Evolutionary conservation across 1,140 invertebrate species (phyloP), one percentile per base, ranked within the genome.

Genomic region (Delia radicum): DNA sequence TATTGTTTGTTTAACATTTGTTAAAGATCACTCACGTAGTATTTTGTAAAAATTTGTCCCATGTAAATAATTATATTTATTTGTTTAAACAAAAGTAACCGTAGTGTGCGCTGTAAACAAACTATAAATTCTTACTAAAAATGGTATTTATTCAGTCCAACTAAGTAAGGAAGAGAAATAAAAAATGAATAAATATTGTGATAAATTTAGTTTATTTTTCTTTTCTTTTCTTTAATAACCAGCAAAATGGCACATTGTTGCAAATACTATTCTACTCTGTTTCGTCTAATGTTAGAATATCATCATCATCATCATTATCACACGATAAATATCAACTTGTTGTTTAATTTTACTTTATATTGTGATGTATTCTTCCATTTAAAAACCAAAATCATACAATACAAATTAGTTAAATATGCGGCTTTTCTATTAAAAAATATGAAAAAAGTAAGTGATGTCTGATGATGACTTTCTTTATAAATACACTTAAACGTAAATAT

Each of bases 81-180:
- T 55, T 55, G 48, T 55, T 55, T 55, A 55, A 55, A 55, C 21
- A 55, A 55, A 55, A 8, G 4, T 21, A 55, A 55, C 48, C 48
- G 48, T 55, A 3, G 7, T 55, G 48, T 55, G 48, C 8, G 48
- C 18, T 55, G 8, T 55, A 55, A 55, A 55, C 48, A 55, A 55
- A 55, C 48, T 55, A 55, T 55, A 55, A 55, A 55, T 55, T 55
- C n/a, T 55, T 55, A 55, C 48, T 55, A 55, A 55, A 21, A 55
- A 55, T 21, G 12, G 15, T 8, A 55, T 55, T 55, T 55, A 7
- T 55, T 55, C n/a, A 21, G 15, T 4, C 48, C n/a, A 42, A 15
- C 24, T 55, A 18, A 6, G 48, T 21, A 55, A 2, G 24, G 12
- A 42, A 21, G 10, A 55, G n/a, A 55, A 55, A 55, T 21, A 55